A percentile compares a stretch with the other conserved stretches of the same genome.
Conservation (phyloP, 2,797 vertebrate species). For the Anguilla obscura region DNA sequence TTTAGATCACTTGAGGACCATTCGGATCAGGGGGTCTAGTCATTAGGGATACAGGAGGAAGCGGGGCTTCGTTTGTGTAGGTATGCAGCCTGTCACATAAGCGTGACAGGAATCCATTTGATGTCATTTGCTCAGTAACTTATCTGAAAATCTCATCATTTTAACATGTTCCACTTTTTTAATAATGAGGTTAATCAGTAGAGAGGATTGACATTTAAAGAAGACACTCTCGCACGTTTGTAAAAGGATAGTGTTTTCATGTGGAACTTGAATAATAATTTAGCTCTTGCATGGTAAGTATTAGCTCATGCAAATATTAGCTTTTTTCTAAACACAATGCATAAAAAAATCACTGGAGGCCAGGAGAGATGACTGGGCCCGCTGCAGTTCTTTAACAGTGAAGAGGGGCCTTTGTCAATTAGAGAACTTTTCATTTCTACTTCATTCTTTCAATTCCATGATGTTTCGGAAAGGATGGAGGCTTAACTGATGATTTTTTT, state of each 20-base stretch:
- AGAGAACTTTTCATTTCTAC: background rate
- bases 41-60: background rate
- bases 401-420: background rate
- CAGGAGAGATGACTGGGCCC: background rate
- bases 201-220: background rate
- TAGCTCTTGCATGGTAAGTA: background rate
- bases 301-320: background rate
- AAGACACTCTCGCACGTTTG: background rate
- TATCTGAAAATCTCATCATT: background rate
- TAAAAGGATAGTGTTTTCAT: conserved; percentile 26
- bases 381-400: background rate
- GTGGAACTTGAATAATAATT: background rate
- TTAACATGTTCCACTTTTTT: background rate
- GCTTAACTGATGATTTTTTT: background rate
- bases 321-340: conserved; percentile 4
- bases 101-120: conserved; percentile 4
- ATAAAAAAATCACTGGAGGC: background rate
- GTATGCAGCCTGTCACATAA: background rate
- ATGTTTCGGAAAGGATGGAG: background rate
- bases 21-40: background rate
- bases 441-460: background rate
- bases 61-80: background rate
- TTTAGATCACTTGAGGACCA: background rate
- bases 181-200: background rate
- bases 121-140: background rate